Conservation (phyloP, 2,888 invertebrate genomes). For the Hemicrepidius hirtus region DNA sequence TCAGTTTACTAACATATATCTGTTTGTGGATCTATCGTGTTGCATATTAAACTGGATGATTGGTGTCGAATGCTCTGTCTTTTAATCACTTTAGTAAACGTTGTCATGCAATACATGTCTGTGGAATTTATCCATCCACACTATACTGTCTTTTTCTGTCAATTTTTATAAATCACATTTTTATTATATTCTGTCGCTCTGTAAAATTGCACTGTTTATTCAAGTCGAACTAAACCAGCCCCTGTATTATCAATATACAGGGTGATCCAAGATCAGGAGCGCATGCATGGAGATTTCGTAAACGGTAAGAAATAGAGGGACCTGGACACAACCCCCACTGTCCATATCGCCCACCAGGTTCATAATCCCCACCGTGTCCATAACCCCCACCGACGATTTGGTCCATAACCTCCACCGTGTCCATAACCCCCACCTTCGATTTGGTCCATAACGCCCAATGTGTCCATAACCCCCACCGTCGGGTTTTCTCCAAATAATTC, state of each 20-base stretch:
- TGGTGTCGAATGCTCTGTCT: slow-evolving; percentile 56
- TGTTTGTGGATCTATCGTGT: slow-evolving; percentile 55
- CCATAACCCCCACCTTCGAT: no score
- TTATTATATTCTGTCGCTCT: slow-evolving; percentile 1
- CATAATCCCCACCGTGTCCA: no score
- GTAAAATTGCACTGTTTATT: slow-evolving; percentile 12
- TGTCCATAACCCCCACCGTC: no score
- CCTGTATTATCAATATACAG: not conserved
- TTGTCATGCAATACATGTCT: slow-evolving; percentile 52
- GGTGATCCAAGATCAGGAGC: no score
- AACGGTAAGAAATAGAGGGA: no score
- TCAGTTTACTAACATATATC: slow-evolving; percentile 45
- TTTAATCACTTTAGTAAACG: slow-evolving; percentile 55
- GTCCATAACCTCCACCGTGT: no score
- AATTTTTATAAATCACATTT: slow-evolving; percentile 26
- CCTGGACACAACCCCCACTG: no score
- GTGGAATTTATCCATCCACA: slow-evolving; percentile 45
- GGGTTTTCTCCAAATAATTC: no score
- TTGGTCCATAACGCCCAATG: no score
- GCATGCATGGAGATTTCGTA: no score
- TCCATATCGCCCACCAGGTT: no score
- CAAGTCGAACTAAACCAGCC: slow-evolving; percentile 9
- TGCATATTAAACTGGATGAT: slow-evolving; percentile 58
- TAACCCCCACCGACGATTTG: no score
- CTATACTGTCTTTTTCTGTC: slow-evolving; percentile 29